These are phyloP conservation scores for Linyphia triangularis DNA, from an alignment of 2,888 invertebrate species.

Conservation along the genomic window DNA sequence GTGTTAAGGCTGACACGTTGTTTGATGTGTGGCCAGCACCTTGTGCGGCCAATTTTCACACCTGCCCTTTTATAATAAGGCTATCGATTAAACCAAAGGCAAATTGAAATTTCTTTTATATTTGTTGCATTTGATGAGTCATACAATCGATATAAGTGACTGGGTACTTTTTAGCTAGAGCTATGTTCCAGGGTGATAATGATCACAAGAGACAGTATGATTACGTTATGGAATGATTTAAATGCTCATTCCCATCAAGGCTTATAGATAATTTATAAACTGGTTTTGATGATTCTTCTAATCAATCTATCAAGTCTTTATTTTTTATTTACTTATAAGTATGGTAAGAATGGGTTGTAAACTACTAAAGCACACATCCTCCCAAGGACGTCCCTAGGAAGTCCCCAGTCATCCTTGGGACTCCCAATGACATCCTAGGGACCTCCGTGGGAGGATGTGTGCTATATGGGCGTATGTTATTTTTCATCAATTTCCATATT, in stretches of 20 bases:
- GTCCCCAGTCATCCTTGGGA: too few species aligned
- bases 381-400: too few species aligned
- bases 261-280: background rate
- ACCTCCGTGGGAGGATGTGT: too few species aligned
- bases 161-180: background rate
- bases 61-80: conserved; percentile 53
- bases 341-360: too few species aligned
- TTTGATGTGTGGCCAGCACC: conserved; percentile 47
- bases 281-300: too few species aligned
- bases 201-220: background rate
- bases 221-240: conserved; percentile 3
- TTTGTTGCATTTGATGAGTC: background rate
- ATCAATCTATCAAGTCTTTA: too few species aligned
- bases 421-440: too few species aligned
- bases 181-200: background rate
- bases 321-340: too few species aligned
- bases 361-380: too few species aligned
- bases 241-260: background rate
- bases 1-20: conserved; percentile 41
- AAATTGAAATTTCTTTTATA: conserved; percentile 60
- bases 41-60: conserved; percentile 69
- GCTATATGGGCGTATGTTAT: too few species aligned
- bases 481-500: too few species aligned
- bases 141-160: background rate
- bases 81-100: conserved; percentile 12